Evolutionary conservation across 2,113 vertebrate genomes (phyloP), one percentile per base, ranked within the genome.

Genomic region (Equus przewalskii): DNA sequence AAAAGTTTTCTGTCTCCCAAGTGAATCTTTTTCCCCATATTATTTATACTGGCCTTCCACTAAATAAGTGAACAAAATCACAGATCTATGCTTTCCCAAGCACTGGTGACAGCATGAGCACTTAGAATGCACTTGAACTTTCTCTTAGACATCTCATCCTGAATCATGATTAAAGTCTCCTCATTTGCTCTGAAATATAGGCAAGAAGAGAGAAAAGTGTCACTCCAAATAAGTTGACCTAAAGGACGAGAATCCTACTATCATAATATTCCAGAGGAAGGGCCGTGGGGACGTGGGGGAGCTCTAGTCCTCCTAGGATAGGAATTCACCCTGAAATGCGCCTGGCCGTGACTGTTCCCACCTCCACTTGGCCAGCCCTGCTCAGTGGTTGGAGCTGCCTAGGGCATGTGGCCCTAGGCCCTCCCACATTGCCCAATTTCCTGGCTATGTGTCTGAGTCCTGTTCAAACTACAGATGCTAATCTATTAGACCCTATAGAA

Each of bases 271-370:
- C 24, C 46, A 89, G 9, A 84, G 28, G 46, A 33, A 69, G 16
- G 1, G 0, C 9, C 67, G 14, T 0, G 1, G 18, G 10, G 21
- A 22, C 1, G 14, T 41, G 13, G 51, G 51, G 51, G 51, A 14
- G 51, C 13, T 76, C 41, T 51, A 3, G 4, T 24, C 13, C 4
- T 80, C 24, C 10, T 21, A 12, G 8, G 14, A 36, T 6, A 62
- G 18, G 51, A 67, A 69, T 56, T 64, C 6, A 18, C 30, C 6
- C 28, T 49, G n/a, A 36, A 24, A 44, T 21, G 9, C 9, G 28
- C 22, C n/a, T 51, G 44, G 22, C 13, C 8, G 8, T 24, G 73
- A 65, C n/a, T 36, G 19, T 2, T 3, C 26, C 33, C 41, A 0
- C 14, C 30, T 92, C 26, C 9, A 26, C 28, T 69, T 33, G 56